Base-by-base conservation (phyloP, 2,888 invertebrate species). In the Ommatoiulus sabulosus region DNA sequence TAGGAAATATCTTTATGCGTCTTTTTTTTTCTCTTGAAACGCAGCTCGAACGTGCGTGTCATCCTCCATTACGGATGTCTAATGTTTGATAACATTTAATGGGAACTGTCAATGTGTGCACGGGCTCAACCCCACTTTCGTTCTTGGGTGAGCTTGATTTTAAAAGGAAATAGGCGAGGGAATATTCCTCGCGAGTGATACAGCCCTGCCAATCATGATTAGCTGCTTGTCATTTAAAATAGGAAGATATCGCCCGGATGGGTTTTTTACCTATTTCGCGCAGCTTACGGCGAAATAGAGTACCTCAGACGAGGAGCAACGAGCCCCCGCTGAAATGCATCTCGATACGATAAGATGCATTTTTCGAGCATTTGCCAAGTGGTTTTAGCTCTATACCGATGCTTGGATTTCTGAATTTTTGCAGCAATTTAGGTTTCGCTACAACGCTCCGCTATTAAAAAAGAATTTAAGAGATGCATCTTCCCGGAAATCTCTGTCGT, bases 131-230 rank as follows among this genome's bases (percentile, higher is more conserved):
- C 63, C 63, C 63, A n/a, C 63, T 63, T 63, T 63, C 63, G 63
- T 63, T 63, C 5, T 63, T 63, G 63, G 63, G 63, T 63, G 63
- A 63, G 63, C 63, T n/a, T 63, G 63, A 63, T 63, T 63, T 84
- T 84, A 43, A 84, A 84, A 84, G 84, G 84, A 84, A 84, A 44
- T 84, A 44, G 84, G 84, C 44, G 84, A 43, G 43, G 43, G 84
- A 44, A 44, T 84, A 63, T 63, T 63, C 63, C 63, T n/a, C 6
- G 63, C 12, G 63, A n/a, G 63, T 63, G 84, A 84, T 84, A 43
- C 44, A 84, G 84, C 43, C 44, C 44, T 84, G 84, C 44, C 84
- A 84, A 84, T 84, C 84, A 84, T 35, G 84, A 84, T 84, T 84
- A 84, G 44, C 43, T 84, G 84, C 15, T 84, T 84, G 84, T 84